Evolutionary conservation across 2,888 invertebrate species (phyloP).

Genomic region (Leptopilina drosophilae): DNA sequence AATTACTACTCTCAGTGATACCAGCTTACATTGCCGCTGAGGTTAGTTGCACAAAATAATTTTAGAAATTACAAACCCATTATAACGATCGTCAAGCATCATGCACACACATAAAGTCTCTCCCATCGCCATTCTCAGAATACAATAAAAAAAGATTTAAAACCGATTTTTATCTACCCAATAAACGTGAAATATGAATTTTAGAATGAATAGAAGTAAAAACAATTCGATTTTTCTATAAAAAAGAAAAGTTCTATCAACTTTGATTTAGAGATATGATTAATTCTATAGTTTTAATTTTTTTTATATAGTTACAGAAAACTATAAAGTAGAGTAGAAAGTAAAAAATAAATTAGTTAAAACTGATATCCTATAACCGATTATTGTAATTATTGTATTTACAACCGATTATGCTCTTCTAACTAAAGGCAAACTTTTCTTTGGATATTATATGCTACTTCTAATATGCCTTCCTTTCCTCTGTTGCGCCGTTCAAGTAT

Average conservation of each 20-base stretch:
- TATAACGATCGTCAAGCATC: not conserved
- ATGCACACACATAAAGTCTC: not conserved
- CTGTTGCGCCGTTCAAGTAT: not conserved
- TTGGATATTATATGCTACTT: constrained; percentile 11
- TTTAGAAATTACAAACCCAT: not conserved
- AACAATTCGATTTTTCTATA: not conserved
- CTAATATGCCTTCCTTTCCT: constrained; percentile 14
- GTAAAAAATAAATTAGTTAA: too few species aligned
- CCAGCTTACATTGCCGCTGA: constrained; percentile 97
- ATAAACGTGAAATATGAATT: constrained; percentile 12
- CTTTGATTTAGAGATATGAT: too few species aligned
- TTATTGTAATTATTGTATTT: too few species aligned
- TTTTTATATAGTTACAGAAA: too few species aligned
- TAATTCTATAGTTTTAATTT: too few species aligned
- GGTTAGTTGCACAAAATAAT: constrained; percentile 79
- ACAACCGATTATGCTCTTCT: not conserved
- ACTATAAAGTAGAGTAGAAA: too few species aligned
- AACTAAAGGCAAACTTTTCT: not conserved
- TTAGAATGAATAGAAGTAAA: not conserved
- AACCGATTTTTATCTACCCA: not conserved
- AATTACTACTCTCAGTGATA: constrained; percentile 93
- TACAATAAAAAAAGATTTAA: not conserved
- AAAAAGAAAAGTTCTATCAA: too few species aligned
- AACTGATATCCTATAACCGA: not conserved
- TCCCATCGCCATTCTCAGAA: not conserved